A percentile compares a stretch with the other conserved stretches of the same genome.
Conservation (phyloP, 2,797 vertebrate species). For the Acrocephalus scirpaceus region DNA sequence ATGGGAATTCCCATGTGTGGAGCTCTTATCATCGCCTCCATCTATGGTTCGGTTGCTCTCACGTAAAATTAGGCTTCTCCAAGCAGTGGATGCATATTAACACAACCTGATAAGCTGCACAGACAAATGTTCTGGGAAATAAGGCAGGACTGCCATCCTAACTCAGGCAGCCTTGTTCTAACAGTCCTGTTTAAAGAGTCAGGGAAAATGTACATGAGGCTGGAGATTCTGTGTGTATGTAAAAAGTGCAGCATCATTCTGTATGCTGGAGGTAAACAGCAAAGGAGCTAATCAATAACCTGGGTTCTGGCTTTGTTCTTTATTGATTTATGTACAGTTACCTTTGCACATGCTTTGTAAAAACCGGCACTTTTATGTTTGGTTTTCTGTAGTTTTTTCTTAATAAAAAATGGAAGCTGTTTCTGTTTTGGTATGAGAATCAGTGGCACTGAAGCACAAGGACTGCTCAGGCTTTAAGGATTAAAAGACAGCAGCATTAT, state of each 20-base stretch:
- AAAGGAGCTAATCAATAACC: conserved; percentile 51
- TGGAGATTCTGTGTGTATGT: not conserved
- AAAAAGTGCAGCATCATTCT: conserved; percentile 40
- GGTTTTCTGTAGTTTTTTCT: not conserved
- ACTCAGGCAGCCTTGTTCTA: not conserved
- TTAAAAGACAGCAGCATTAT: not conserved
- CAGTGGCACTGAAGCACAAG: not conserved
- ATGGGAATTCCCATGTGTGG: not conserved
- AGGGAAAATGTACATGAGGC: not conserved
- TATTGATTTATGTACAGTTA: conserved; percentile 47
- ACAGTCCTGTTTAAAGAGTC: not conserved
- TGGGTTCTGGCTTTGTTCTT: conserved; percentile 27
- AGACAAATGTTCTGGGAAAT: not conserved
- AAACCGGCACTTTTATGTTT: not conserved
- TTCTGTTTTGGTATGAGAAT: not conserved
- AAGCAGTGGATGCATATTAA: not conserved
- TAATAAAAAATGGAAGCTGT: not conserved
- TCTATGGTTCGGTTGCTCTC: not conserved
- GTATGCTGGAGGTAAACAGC: not conserved
- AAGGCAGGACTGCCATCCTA: not conserved
- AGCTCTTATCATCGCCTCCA: not conserved
- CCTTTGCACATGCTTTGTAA: conserved; percentile 24
- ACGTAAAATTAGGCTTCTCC: not conserved
- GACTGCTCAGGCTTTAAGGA: not conserved
- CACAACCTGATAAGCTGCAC: not conserved